These are phyloP conservation scores for Psilopsiagon aurifrons DNA, from an alignment of 2,113 vertebrate species.

Conservation along the genomic window DNA sequence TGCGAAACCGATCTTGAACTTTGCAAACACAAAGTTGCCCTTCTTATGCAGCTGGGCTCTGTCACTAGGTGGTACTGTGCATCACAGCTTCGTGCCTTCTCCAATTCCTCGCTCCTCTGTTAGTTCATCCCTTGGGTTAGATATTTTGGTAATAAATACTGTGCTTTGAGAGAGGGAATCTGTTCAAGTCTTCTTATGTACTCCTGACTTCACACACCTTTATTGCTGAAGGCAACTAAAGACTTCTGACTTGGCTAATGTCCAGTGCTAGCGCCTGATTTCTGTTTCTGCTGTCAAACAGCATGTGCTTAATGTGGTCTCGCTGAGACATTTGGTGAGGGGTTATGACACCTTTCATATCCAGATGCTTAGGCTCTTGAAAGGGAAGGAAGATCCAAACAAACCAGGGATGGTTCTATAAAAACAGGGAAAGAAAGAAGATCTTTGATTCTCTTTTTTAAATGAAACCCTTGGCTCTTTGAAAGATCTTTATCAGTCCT, in stretches of 20 bases:
- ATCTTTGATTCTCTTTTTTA: neutral
- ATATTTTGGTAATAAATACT: neutral
- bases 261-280: neutral
- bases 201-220: neutral
- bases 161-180: neutral
- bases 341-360: neutral
- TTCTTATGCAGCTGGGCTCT: slow-evolving; percentile 12
- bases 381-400: neutral
- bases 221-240: neutral
- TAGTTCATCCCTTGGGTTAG: neutral
- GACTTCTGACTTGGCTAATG: neutral
- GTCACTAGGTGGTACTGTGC: slow-evolving; percentile 71
- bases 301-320: neutral
- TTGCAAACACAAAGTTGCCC: neutral
- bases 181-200: neutral
- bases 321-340: neutral
- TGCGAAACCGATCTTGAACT: neutral
- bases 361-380: neutral
- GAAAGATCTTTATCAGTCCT: neutral
- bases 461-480: neutral
- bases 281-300: neutral
- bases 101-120: neutral
- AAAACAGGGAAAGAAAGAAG: neutral
- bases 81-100: neutral
- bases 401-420: neutral